A percentile compares a stretch with the other conserved stretches of the same genome.
phyloP scores from a whole-genome alignment of 1,140 invertebrate species.

The Pogonognathellus flavescens region DNA sequence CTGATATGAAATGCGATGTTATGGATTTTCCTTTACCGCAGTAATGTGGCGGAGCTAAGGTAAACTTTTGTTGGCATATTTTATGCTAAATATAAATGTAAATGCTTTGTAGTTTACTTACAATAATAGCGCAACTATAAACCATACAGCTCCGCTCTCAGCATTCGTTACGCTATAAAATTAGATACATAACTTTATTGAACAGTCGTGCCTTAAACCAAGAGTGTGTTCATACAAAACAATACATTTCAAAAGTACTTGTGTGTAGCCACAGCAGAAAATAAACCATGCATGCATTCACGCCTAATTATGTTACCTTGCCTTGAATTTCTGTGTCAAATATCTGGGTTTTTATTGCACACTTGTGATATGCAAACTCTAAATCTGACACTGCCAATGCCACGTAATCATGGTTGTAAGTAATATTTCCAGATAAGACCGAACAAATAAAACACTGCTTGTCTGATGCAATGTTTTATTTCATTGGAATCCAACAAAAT shows the following conservation, averaged over 20 bases:
- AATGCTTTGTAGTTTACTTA: neutral
- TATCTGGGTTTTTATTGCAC: conserved; percentile 29
- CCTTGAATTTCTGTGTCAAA: conserved; percentile 12
- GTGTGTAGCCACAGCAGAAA: neutral
- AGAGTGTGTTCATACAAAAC: neutral
- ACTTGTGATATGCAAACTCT: conserved; percentile 19
- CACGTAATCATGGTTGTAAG: conserved; percentile 14
- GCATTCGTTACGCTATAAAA: neutral
- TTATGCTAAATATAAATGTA: conserved; percentile 36
- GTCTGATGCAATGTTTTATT: neutral
- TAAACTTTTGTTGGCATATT: conserved; percentile 12
- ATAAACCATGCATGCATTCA: conserved; percentile 14
- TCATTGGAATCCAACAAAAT: neutral
- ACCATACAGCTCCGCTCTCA: neutral
- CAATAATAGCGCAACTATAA: neutral
- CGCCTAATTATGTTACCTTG: conserved; percentile 27
- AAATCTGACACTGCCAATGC: conserved; percentile 40
- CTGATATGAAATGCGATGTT: conserved; percentile 4
- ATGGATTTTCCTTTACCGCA: conserved; percentile 23
- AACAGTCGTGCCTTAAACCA: neutral
- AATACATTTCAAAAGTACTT: neutral
- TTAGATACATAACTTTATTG: neutral
- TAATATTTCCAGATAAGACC: conserved; percentile 28
- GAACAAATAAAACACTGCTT: conserved; percentile 1
- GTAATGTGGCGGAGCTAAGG: conserved; percentile 14